A percentile compares a stretch with the other conserved stretches of the same genome.
phyloP scores from a whole-genome alignment of 2,888 invertebrate species.

The Drosophila kambysellisi region DNA sequence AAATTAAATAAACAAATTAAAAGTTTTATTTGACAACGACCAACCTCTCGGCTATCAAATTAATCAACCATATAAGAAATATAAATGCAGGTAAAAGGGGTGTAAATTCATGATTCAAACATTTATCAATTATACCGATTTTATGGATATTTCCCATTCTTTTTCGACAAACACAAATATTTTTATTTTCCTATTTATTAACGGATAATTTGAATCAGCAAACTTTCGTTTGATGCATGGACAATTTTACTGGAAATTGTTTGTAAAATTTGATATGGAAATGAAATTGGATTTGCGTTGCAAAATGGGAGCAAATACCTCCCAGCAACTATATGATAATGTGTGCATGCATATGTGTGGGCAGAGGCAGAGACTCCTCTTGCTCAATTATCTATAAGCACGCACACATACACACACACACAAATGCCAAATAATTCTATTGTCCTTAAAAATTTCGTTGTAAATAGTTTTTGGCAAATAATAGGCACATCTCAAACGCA shows the following conservation, averaged over 20 bases:
- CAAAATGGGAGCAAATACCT: not conserved
- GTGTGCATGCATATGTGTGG: not conserved
- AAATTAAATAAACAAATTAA: not conserved
- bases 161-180: not conserved
- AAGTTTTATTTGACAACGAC: not conserved
- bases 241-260: conserved; percentile 28
- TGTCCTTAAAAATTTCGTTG: not conserved
- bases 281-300: conserved; percentile 10
- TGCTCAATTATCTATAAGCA: conserved; percentile 16
- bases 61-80: not conserved
- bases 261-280: conserved; percentile 18
- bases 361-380: not conserved
- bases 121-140: not conserved
- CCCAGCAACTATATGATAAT: not conserved
- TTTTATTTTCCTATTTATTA: not conserved
- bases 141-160: conserved; percentile 6
- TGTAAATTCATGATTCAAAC: not conserved
- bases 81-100: no score
- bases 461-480: conserved; percentile 24
- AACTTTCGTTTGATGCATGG: conserved; percentile 6
- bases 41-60: not conserved
- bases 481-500: not conserved
- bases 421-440: not conserved
- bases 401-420: not conserved
- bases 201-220: conserved; percentile 34